A percentile compares a stretch with the other conserved stretches of the same genome.
Evolutionary conservation across 1,140 invertebrate species (phyloP).

Genomic region (Aphis craccivora): DNA sequence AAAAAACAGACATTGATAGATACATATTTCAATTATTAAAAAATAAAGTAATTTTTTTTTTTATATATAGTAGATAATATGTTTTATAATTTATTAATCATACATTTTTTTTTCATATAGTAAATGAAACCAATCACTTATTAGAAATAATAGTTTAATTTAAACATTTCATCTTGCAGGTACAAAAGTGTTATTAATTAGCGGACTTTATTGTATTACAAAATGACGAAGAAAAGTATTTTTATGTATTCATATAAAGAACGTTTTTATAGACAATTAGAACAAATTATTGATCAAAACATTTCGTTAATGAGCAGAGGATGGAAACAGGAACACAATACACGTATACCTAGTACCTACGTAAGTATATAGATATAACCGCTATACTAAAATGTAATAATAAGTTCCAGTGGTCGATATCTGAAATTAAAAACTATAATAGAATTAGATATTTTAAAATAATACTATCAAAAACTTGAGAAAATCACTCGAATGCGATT

Average conservation of each 20-base stretch:
- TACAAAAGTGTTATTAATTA: too few relatives aligned
- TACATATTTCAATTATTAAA: fast-evolving
- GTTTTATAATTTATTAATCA: too few relatives aligned
- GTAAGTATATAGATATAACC: not conserved
- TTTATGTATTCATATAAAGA: not conserved
- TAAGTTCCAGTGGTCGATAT: not conserved
- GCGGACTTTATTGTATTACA: too few relatives aligned
- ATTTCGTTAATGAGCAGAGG: not conserved
- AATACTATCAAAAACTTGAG: not conserved
- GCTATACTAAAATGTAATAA: not conserved
- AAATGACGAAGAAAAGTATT: not conserved
- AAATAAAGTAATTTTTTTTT: too few relatives aligned
- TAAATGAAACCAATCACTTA: too few relatives aligned
- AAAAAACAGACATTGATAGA: too few relatives aligned
- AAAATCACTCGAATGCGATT: not conserved
- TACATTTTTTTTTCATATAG: too few relatives aligned
- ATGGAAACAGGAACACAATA: not conserved
- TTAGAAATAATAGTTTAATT: too few relatives aligned
- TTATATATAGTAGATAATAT: too few relatives aligned
- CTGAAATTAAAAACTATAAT: not conserved
- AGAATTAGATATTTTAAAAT: not conserved
- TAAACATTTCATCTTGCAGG: too few relatives aligned
- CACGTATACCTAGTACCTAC: too few relatives aligned
- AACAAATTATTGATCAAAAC: not conserved
- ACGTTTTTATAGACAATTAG: not conserved